Base-by-base conservation (phyloP, 2,113 vertebrate genomes). In the Daphoenositta chrysoptera region DNA sequence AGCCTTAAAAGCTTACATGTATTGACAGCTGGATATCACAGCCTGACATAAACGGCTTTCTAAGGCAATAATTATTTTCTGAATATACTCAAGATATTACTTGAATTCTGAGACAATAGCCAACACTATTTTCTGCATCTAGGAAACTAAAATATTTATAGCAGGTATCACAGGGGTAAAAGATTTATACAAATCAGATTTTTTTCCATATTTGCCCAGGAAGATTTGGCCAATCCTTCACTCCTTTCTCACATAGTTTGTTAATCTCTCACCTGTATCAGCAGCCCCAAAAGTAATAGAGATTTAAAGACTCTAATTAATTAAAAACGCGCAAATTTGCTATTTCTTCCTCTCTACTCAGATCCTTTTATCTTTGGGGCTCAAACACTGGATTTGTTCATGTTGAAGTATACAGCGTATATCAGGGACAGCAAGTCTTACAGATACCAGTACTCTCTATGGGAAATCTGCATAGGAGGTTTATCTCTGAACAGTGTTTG, bases 381-480 rank as follows among this genome's bases (percentile, higher is more conserved):
- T 70, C 14, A 64, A 48, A 51, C 2, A 45, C 8, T 31, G 35
- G 4, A 5, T 7, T 50, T 42, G 4, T 45, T 79, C 30, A 9
- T 27, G 33, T 13, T 4, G 0, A 75, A 75, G 12, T 1, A 1
- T 18, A 42, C 9, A 6, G 15, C 2, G 1, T 33, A 60, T 76
- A n/a, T 66, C 27, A 76, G 23, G 20, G 18, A 42, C 12, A 80
- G 35, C 18, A 37, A 68, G 27, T 16, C 6, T 86, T 53, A 65
- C 21, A 39, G 31, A 65, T 24, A 28, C 3, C 15, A 22, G 3
- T 24, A 33, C 21, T 71, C 9, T 63, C 19, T 5, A 18, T 12
- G 7, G 13, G 39, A 82, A 85, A 61, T 20, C 22, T 22, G 5
- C 19, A 23, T 12, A 56, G 45, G 28, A 35, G 8, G 1, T 33